Conservation (phyloP, 2,888 invertebrate genomes). For the Perizoma flavofasciatum region DNA sequence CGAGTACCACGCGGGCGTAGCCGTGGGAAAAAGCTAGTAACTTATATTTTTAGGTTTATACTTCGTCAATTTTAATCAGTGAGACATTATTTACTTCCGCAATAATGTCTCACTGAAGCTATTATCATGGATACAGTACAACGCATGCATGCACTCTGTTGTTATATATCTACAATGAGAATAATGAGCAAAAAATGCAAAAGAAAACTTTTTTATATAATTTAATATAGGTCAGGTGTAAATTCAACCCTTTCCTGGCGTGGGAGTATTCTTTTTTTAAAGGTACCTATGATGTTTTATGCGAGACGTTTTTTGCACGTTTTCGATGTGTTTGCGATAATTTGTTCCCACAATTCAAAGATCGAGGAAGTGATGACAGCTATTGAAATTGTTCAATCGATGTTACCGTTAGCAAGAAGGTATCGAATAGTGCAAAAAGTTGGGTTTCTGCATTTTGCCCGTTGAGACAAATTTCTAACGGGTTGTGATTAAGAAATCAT, state of each 20-base stretch:
- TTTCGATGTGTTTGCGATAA: constrained; percentile 79
- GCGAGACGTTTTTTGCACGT: constrained; percentile 69
- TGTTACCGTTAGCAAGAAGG: constrained; percentile 43
- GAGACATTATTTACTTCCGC: too few relatives aligned
- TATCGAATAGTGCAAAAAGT: constrained; percentile 54
- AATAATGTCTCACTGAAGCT: too few relatives aligned
- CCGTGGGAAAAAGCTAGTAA: too few relatives aligned
- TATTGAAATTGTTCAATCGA: constrained; percentile 63
- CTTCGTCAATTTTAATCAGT: too few relatives aligned
- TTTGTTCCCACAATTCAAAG: constrained; percentile 80
- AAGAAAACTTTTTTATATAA: constrained; percentile 70
- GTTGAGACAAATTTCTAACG: constrained; percentile 25
- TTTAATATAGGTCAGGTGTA: constrained; percentile 83
- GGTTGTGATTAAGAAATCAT: constrained; percentile 6
- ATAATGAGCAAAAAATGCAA: constrained; percentile 75
- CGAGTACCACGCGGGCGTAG: too few relatives aligned
- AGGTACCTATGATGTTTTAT: constrained; percentile 58
- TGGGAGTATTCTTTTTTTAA: constrained; percentile 78
- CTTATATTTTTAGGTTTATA: too few relatives aligned
- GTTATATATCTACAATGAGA: constrained; percentile 59
- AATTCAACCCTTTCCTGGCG: constrained; percentile 79
- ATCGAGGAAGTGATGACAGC: constrained; percentile 79
- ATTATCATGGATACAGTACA: constrained; percentile 50
- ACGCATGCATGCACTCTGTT: constrained; percentile 59
- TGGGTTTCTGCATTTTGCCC: constrained; percentile 33